Percentiles rank a stretch among this genome's conserved stretches.
phyloP scores from a whole-genome alignment of 35 echinoderm and acorn worm genomes.

The Anneissia japonica region DNA sequence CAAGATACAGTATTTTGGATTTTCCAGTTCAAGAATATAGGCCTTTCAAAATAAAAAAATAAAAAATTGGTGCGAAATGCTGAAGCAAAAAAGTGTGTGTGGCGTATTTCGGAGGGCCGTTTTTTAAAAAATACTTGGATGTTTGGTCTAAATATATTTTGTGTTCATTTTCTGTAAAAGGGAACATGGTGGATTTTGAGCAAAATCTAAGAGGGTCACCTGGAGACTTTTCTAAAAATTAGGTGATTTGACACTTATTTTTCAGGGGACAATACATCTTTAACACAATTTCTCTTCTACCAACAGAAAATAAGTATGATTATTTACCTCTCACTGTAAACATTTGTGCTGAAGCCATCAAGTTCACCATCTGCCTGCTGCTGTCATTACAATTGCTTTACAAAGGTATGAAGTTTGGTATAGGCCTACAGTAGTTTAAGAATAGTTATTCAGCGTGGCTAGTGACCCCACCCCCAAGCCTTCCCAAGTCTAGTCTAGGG shows the following conservation, averaged over 20 bases:
- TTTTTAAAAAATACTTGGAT: background rate
- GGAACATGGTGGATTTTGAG: too few species aligned
- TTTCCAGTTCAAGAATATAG: too few species aligned
- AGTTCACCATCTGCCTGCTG: constrained; percentile 37
- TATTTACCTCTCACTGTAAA: constrained; percentile 76
- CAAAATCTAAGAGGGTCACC: too few species aligned
- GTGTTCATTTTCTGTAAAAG: background rate
- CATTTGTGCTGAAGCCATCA: constrained; percentile 73
- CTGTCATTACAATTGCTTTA: constrained; percentile 18
- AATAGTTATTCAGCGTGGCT: background rate
- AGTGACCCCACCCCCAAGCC: background rate
- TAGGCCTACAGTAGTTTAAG: background rate
- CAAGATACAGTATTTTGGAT: too few species aligned
- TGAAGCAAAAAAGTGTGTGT: too few species aligned
- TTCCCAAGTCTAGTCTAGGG: background rate
- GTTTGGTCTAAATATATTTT: background rate
- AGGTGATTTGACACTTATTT: background rate
- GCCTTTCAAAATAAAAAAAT: too few species aligned
- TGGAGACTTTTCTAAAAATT: background rate
- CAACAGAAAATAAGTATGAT: constrained; percentile 57
- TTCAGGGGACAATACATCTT: too few species aligned
- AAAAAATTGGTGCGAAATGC: too few species aligned
- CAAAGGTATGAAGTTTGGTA: constrained; percentile 33
- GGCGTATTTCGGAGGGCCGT: too few species aligned
- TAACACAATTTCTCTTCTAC: constrained; percentile 10